Evolutionary conservation across 1,140 invertebrate genomes (phyloP).

Genomic region (Catajapyx aquilonaris): DNA sequence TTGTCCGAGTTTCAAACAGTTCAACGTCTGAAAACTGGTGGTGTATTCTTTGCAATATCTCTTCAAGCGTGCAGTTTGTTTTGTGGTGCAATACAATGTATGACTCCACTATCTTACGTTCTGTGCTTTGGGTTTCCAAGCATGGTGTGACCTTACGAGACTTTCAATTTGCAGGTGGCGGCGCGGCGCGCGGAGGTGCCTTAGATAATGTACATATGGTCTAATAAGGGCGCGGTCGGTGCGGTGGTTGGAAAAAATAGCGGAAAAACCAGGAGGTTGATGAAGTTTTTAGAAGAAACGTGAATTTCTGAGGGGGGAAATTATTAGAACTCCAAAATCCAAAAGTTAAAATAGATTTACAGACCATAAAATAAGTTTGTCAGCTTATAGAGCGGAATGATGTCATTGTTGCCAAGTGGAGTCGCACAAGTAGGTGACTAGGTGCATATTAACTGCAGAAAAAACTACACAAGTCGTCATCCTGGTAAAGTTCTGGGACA

Average conservation of each 20-base stretch:
- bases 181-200: too few species aligned
- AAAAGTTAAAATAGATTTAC: constrained; percentile 1
- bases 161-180: too few species aligned
- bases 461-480: neutral
- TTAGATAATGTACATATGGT: too few species aligned
- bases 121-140: too few species aligned
- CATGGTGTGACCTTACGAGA: too few species aligned
- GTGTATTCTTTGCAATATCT: neutral
- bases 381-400: neutral
- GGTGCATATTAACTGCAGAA: constrained; percentile 1
- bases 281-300: neutral
- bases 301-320: neutral
- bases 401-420: neutral
- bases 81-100: neutral
- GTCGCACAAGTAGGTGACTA: neutral
- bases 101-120: neutral
- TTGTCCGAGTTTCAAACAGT: neutral
- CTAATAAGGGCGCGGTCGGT: too few species aligned
- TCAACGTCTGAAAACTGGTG: neutral
- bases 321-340: neutral
- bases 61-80: neutral
- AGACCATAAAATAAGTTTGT: neutral
- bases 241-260: constrained; percentile 1
- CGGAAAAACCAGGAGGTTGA: neutral
- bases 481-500: neutral